Percentiles rank a stretch among this genome's conserved stretches.
phyloP scores from a whole-genome alignment of 2,113 vertebrate genomes.

The Mugil cephalus region DNA sequence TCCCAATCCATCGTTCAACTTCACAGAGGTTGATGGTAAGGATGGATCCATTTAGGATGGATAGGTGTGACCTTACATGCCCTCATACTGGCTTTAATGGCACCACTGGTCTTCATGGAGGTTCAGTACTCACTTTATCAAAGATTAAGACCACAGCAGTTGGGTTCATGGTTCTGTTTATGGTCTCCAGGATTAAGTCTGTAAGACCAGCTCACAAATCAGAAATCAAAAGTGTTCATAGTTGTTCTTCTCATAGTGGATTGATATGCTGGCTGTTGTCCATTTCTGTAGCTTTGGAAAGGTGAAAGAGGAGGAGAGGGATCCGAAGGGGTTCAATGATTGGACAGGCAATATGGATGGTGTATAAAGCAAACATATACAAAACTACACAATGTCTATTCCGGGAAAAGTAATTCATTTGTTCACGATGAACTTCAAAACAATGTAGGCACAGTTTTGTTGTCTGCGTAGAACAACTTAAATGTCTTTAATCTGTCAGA shows the following conservation, averaged over 20 bases:
- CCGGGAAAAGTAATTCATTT: neutral
- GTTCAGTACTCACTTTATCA: constrained; percentile 38
- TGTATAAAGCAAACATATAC: neutral
- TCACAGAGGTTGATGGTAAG: constrained; percentile 44
- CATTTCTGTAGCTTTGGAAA: no score
- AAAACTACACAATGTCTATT: neutral
- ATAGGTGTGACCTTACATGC: constrained; percentile 59
- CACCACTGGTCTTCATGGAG: constrained; percentile 16
- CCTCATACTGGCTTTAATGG: constrained; percentile 32
- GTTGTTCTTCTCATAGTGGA: no score
- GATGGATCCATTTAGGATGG: constrained; percentile 58
- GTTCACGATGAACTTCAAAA: no score
- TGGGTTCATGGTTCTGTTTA: neutral
- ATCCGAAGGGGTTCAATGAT: no score
- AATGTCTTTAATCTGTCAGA: no score
- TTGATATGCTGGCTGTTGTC: no score
- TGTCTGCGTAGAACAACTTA: no score
- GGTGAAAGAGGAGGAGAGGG: no score
- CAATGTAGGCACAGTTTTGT: no score
- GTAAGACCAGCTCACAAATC: neutral
- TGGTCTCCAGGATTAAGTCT: neutral
- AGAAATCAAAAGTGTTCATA: neutral
- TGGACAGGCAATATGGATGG: no score
- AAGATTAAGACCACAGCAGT: constrained; percentile 14
- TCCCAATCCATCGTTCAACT: constrained; percentile 42